Percentiles rank a stretch among this genome's conserved stretches.
Conservation (phyloP, 2,888 invertebrate genomes). For the Mythimna impura region DNA sequence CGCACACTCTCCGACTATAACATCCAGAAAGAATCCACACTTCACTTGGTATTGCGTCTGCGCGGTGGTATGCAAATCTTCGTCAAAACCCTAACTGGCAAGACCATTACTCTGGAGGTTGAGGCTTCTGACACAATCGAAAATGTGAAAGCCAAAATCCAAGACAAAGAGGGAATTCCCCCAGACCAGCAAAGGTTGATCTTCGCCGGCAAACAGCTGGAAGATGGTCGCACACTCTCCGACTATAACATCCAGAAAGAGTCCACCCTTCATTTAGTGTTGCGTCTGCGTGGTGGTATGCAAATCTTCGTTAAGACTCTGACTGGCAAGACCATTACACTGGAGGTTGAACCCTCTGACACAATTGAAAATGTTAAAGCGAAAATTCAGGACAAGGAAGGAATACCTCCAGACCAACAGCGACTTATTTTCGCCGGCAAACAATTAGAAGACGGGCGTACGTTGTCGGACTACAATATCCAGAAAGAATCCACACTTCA, state of each 20-base stretch:
- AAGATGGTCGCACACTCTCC: constrained; percentile 67
- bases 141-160: constrained; percentile 70
- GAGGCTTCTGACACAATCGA: constrained; percentile 70
- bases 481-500: constrained; percentile 70
- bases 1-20: constrained; percentile 69
- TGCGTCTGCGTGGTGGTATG: constrained; percentile 71
- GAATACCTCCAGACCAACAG: constrained; percentile 70
- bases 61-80: constrained; percentile 72
- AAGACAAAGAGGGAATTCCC: constrained; percentile 71
- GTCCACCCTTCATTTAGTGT: constrained; percentile 65
- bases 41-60: constrained; percentile 66
- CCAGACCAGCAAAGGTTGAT: constrained; percentile 70
- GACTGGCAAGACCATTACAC: constrained; percentile 69
- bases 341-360: constrained; percentile 68
- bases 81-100: constrained; percentile 67
- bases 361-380: constrained; percentile 71
- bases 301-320: constrained; percentile 70
- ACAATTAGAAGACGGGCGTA: constrained; percentile 69
- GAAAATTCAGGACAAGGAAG: constrained; percentile 70
- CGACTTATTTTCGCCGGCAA: constrained; percentile 69
- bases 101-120: constrained; percentile 67
- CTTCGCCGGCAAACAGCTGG: constrained; percentile 69
- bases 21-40: constrained; percentile 68
- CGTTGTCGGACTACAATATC: constrained; percentile 67
- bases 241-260: constrained; percentile 73